Percentiles rank a stretch among this genome's conserved stretches.
These are phyloP conservation scores for Mnemiopsis leidyi DNA, from an alignment of 37 sponge, comb jelly and placozoan species.

Conservation along the genomic window DNA sequence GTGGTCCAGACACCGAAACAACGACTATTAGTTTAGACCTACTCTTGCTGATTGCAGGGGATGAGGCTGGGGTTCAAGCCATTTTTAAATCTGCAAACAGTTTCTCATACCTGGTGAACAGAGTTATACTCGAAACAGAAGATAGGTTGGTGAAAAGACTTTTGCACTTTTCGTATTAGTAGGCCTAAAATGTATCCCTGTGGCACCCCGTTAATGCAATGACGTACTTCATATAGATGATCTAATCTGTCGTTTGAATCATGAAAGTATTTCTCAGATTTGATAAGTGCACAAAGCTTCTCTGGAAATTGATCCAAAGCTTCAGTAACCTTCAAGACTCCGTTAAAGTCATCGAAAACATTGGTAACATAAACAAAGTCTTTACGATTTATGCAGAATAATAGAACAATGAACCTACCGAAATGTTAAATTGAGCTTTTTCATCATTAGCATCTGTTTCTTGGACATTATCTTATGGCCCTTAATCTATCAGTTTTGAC, in stretches of 20 bases:
- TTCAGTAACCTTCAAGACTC: slow-evolving; percentile 49
- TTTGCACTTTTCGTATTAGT: no score
- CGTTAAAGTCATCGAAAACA: slow-evolving; percentile 57
- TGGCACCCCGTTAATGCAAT: no score
- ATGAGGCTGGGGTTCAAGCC: slow-evolving; percentile 1
- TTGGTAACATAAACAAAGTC: slow-evolving; percentile 12
- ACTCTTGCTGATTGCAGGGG: not conserved
- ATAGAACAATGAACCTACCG: no score
- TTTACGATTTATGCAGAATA: no score
- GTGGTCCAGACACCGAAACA: not conserved
- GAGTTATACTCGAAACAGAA: slow-evolving; percentile 35
- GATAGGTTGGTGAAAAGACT: slow-evolving; percentile 8
- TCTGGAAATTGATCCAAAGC: slow-evolving; percentile 53
- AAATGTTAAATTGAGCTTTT: no score
- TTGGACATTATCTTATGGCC: no score
- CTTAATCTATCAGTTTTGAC: no score
- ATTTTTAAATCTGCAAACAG: slow-evolving; percentile 60
- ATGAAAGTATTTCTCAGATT: slow-evolving; percentile 18
- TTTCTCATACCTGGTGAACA: slow-evolving; percentile 20
- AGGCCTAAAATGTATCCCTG: no score
- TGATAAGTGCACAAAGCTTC: slow-evolving; percentile 46
- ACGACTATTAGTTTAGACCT: not conserved
- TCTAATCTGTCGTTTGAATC: not conserved
- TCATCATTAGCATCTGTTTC: no score
- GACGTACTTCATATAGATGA: no score